Percentiles rank a stretch among this genome's conserved stretches.
These are phyloP conservation scores for Gandaritis pyraliata DNA, from an alignment of 2,888 invertebrate species.

Conservation along the genomic window DNA sequence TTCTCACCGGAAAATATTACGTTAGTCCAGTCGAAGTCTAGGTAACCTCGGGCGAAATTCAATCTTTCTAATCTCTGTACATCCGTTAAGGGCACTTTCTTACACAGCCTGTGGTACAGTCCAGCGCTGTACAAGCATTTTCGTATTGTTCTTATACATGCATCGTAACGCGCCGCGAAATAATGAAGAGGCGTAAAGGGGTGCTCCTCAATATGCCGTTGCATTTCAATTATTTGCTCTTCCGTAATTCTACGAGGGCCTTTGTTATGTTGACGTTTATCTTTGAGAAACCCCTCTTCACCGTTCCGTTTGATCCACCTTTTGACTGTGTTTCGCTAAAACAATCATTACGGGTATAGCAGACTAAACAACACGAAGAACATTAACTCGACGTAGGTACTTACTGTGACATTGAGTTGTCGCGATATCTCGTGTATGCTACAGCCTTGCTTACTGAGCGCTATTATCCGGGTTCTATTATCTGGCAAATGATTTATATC, in stretches of 20 bases:
- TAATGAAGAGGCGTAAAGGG: constrained; percentile 2
- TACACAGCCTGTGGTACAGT: not conserved
- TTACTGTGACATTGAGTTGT: not conserved
- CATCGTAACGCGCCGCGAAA: constrained; percentile 1
- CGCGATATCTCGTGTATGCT: constrained; percentile 6
- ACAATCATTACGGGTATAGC: not conserved
- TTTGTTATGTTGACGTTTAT: constrained; percentile 1
- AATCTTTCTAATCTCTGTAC: not conserved
- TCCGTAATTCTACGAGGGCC: not conserved
- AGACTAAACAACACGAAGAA: not conserved
- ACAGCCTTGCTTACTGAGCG: constrained; percentile 1
- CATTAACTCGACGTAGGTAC: not conserved
- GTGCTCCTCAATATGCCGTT: not conserved
- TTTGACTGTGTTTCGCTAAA: constrained; percentile 5
- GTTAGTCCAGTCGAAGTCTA: not conserved
- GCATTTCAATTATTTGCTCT: not conserved
- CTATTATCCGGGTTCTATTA: constrained; percentile 2
- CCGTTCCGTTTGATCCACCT: constrained; percentile 6
- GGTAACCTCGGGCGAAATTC: constrained; percentile 6
- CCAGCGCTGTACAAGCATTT: constrained; percentile 2
- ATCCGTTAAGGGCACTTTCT: constrained; percentile 2
- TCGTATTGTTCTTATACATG: not conserved
- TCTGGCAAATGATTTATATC: not conserved
- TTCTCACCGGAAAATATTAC: constrained; percentile 2
- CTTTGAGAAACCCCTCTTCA: not conserved